Percentiles rank a stretch among this genome's conserved stretches.
Conservation (phyloP, 2,113 vertebrate genomes). For the Petromus typicus region DNA sequence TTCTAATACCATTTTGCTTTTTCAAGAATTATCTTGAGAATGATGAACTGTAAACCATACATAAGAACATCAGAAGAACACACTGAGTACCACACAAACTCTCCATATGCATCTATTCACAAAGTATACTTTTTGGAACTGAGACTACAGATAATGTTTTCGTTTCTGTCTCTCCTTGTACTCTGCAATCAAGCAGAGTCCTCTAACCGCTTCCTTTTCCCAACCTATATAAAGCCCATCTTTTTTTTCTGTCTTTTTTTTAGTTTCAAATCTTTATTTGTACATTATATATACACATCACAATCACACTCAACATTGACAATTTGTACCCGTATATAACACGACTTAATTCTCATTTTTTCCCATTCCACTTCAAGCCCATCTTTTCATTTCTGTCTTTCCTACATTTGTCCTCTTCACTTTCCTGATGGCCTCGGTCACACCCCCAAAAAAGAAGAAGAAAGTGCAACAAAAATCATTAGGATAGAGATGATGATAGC, state of each 20-base stretch:
- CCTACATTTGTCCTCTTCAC: fast-evolving
- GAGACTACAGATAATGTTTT: neutral
- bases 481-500: neutral
- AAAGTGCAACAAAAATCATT: neutral
- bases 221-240: neutral
- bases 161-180: neutral
- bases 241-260: too few relatives aligned
- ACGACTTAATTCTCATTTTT: too few relatives aligned
- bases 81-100: fast-evolving
- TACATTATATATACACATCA: too few relatives aligned
- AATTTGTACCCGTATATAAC: too few relatives aligned
- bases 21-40: neutral
- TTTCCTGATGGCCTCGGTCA: fast-evolving
- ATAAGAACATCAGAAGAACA: neutral
- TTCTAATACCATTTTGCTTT: neutral
- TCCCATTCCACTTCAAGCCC: too few relatives aligned
- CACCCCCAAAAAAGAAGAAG: fast-evolving
- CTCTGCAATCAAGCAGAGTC: neutral
- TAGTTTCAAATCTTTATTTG: too few relatives aligned
- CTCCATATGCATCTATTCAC: neutral
- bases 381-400: neutral
- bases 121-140: neutral
- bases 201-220: neutral
- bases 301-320: too few relatives aligned
- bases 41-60: neutral